These are phyloP conservation scores for Elachura formosa DNA, from an alignment of 2,113 vertebrate genomes.

Conservation along the genomic window DNA sequence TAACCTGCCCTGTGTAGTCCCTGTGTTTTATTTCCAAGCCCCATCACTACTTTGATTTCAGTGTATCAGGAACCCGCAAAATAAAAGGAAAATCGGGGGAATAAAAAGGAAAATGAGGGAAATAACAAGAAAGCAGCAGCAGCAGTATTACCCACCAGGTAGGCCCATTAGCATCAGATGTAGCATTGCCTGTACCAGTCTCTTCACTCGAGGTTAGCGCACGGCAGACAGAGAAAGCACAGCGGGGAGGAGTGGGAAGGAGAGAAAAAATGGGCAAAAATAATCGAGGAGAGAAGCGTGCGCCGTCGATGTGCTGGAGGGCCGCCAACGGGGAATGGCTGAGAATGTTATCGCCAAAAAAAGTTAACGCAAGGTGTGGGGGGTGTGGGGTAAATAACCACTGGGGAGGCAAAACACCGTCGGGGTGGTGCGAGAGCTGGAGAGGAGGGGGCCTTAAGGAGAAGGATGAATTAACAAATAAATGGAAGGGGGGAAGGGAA, in stretches of 20 bases:
- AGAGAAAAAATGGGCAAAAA: background rate
- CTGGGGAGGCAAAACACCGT: background rate
- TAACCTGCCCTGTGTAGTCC: background rate
- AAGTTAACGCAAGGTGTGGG: conserved; percentile 22
- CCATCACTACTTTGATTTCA: background rate
- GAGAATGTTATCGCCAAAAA: conserved; percentile 2
- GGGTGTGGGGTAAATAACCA: background rate
- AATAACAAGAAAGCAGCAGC: background rate
- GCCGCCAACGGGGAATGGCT: background rate
- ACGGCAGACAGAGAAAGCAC: background rate
- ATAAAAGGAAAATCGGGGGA: background rate
- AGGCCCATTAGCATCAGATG: conserved; percentile 19
- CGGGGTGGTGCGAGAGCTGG: background rate
- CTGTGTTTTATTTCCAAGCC: background rate
- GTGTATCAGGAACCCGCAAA: background rate
- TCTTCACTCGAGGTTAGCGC: background rate
- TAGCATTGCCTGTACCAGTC: background rate
- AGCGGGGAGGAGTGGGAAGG: background rate
- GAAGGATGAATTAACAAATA: background rate
- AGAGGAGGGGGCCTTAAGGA: background rate
- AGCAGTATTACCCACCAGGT: background rate
- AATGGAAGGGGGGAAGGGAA: background rate
- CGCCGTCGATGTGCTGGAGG: background rate
- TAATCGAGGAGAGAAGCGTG: background rate
- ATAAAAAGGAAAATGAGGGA: background rate